Percentiles rank a stretch among this genome's conserved stretches.
These are phyloP conservation scores for Mesocentrotus franciscanus DNA, from an alignment of 53 echinoderm and acorn worm species.

Conservation along the genomic window DNA sequence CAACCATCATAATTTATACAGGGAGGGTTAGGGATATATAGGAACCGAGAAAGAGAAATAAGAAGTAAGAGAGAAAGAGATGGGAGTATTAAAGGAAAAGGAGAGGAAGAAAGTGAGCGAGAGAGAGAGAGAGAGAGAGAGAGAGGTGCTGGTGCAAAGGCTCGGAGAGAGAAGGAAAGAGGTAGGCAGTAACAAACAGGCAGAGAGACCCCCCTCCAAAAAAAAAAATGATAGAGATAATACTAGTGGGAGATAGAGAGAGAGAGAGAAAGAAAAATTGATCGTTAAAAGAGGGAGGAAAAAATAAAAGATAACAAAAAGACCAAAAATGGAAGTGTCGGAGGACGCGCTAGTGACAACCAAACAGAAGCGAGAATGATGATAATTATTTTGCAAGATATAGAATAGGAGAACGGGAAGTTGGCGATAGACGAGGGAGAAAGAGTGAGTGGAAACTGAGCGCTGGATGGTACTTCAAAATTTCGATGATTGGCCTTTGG, in stretches of 20 bases:
- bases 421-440: not conserved
- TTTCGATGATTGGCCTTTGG: slow-evolving; percentile 45
- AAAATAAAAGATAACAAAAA: not conserved
- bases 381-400: not conserved
- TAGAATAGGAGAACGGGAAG: not conserved
- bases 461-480: slow-evolving; percentile 34
- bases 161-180: not conserved
- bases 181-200: not conserved
- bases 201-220: not conserved
- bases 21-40: not conserved
- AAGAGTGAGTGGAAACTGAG: slow-evolving; percentile 28
- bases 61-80: not conserved
- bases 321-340: not conserved
- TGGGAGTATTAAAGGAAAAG: not conserved
- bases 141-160: not conserved
- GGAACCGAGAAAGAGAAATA: not conserved
- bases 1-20: not conserved
- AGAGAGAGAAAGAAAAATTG: not conserved
- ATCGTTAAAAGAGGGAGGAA: not conserved
- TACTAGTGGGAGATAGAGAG: not conserved
- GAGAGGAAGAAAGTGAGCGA: not conserved
- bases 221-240: not conserved
- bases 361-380: not conserved
- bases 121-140: not conserved
- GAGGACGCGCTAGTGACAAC: not conserved